Percentiles rank a stretch among this genome's conserved stretches.
These are phyloP conservation scores for Mionectes macconnelli DNA, from an alignment of 2,113 vertebrate genomes.

Conservation along the genomic window DNA sequence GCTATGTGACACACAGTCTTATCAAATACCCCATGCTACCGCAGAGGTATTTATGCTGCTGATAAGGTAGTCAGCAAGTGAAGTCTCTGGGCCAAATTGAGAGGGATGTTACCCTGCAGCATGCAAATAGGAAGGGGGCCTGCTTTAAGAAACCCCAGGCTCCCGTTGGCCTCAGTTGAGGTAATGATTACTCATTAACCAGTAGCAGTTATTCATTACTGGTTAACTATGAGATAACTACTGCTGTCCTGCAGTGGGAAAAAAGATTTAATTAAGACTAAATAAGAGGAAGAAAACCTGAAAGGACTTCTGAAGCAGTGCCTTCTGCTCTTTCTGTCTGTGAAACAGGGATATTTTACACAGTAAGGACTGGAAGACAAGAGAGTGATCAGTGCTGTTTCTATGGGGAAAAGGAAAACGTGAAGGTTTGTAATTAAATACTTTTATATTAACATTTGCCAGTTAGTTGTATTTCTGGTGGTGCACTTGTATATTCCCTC, in stretches of 20 bases:
- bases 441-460: not conserved
- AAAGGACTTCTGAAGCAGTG: not conserved
- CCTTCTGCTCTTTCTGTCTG: not conserved
- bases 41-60: conserved; percentile 25
- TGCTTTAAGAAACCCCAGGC: conserved; percentile 8
- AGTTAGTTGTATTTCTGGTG: not conserved
- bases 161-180: conserved; percentile 13
- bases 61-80: conserved; percentile 61
- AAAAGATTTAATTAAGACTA: conserved; percentile 51
- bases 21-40: conserved; percentile 66
- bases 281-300: not conserved
- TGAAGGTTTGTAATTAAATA: not conserved
- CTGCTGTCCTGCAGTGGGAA: conserved; percentile 21
- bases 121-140: conserved; percentile 5
- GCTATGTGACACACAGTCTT: conserved; percentile 58
- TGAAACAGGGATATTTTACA: not conserved
- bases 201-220: conserved; percentile 58
- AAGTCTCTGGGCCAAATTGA: conserved; percentile 31
- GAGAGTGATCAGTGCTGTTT: not conserved
- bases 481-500: not conserved
- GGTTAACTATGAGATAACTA: conserved; percentile 54
- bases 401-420: not conserved
- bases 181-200: conserved; percentile 64
- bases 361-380: accelerated
- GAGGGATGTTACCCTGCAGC: conserved; percentile 16